Percentiles rank a stretch among this genome's conserved stretches.
phyloP scores from a whole-genome alignment of 2,113 vertebrate species.

The Psettodes erumei region DNA sequence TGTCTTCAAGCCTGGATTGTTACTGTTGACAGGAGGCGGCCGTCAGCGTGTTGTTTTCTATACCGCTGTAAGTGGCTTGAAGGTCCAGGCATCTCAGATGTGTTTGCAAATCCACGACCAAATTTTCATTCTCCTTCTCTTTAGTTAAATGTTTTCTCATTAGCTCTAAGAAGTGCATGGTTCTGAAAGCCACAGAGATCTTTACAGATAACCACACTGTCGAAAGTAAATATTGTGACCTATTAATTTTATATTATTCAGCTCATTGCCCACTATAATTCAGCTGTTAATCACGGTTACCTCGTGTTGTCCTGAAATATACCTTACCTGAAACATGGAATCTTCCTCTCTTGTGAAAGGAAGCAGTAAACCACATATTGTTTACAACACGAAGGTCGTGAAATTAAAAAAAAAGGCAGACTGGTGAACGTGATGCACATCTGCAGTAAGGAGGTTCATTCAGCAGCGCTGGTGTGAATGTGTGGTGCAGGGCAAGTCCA shows the following conservation, averaged over 20 bases:
- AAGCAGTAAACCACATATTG: background rate
- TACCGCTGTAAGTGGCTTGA: background rate
- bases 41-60: background rate
- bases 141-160: background rate
- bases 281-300: conserved; percentile 40
- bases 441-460: conserved; percentile 22
- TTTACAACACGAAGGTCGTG: background rate
- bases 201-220: background rate
- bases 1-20: too few species aligned
- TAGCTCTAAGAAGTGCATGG: background rate
- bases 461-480: conserved; percentile 23
- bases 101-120: background rate
- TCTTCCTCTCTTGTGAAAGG: background rate
- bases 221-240: conserved; percentile 17
- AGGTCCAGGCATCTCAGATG: background rate
- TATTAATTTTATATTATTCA: conserved; percentile 24
- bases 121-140: background rate
- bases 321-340: background rate
- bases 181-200: background rate
- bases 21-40: too few species aligned
- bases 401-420: background rate
- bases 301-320: conserved; percentile 21
- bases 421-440: conserved; percentile 25
- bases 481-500: conserved; percentile 37
- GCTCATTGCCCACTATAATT: conserved; percentile 14